These are phyloP conservation scores for Eulithis testata DNA, from an alignment of 2,888 invertebrate species.

Conservation along the genomic window DNA sequence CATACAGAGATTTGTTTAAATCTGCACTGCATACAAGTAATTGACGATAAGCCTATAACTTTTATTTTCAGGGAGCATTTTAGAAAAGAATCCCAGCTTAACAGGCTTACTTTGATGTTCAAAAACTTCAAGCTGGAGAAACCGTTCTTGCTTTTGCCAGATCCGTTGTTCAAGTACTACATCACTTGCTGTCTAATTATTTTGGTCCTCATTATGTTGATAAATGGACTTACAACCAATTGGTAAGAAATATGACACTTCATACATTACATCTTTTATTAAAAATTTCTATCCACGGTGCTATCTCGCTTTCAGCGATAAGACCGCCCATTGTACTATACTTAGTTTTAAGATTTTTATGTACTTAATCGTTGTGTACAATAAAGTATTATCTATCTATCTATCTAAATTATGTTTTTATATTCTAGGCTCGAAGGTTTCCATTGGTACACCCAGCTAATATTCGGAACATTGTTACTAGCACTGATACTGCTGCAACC, in stretches of 20 bases:
- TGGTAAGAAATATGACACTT: slow-evolving; percentile 57
- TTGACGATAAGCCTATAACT: not conserved
- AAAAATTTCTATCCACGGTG: not conserved
- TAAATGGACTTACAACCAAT: slow-evolving; percentile 72
- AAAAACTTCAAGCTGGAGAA: slow-evolving; percentile 86
- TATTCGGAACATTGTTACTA: slow-evolving; percentile 56
- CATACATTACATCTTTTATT: not conserved
- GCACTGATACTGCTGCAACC: slow-evolving; percentile 84
- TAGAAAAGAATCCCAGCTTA: slow-evolving; percentile 84
- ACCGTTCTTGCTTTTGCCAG: slow-evolving; percentile 89
- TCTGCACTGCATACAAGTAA: not conserved
- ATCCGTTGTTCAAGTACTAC: slow-evolving; percentile 94
- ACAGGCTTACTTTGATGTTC: slow-evolving; percentile 77
- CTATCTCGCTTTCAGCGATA: too few species aligned
- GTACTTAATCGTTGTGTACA: too few species aligned
- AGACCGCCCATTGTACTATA: too few species aligned
- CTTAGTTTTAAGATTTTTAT: too few species aligned
- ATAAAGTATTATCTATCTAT: too few species aligned
- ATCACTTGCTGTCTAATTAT: slow-evolving; percentile 73
- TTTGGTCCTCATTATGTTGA: slow-evolving; percentile 60
- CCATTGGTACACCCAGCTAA: slow-evolving; percentile 63
- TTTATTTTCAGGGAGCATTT: slow-evolving; percentile 87
- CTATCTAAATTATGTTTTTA: slow-evolving; percentile 8
- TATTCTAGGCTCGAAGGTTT: slow-evolving; percentile 63
- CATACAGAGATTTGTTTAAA: not conserved